phyloP scores from a whole-genome alignment of 2,888 invertebrate genomes.

The Drosophila atripex region DNA sequence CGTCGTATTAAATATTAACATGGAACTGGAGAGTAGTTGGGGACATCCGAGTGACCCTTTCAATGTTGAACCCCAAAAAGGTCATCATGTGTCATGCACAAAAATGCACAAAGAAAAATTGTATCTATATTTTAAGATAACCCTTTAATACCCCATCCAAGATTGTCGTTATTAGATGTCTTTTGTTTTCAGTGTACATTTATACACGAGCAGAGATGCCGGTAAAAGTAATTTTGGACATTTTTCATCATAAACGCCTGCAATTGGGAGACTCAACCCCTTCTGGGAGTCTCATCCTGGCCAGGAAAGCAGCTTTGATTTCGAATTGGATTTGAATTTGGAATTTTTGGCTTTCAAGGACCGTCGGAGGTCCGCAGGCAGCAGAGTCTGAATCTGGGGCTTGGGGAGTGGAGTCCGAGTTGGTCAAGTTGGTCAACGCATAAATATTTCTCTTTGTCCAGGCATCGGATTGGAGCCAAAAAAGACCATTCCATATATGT shows the following conservation, averaged over 20 bases:
- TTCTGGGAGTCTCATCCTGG: conserved; percentile 29
- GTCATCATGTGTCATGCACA: conserved; percentile 53
- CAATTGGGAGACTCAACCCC: conserved; percentile 23
- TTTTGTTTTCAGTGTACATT: not conserved
- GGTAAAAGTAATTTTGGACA: conserved; percentile 69
- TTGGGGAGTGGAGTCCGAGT: conserved; percentile 27
- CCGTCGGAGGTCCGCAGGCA: conserved; percentile 47
- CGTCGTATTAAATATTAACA: conserved; percentile 83
- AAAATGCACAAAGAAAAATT: conserved; percentile 12
- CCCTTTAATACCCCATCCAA: too few species aligned
- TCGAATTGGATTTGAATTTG: conserved; percentile 78
- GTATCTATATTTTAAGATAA: too few species aligned
- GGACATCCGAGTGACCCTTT: conserved; percentile 67
- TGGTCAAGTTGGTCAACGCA: conserved; percentile 62
- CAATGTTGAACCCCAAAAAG: conserved; percentile 55
- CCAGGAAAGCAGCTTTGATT: conserved; percentile 60
- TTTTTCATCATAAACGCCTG: conserved; percentile 72
- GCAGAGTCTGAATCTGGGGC: not conserved
- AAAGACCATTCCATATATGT: conserved; percentile 40
- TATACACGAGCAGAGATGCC: conserved; percentile 29
- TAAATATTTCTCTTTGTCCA: conserved; percentile 78
- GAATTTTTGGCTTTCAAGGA: conserved; percentile 70
- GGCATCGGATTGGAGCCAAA: conserved; percentile 43
- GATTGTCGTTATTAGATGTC: not conserved
- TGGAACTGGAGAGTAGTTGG: conserved; percentile 70